Evolutionary conservation across 2,797 vertebrate genomes (phyloP).

Genomic region (Phrynocephalus forsythii): DNA sequence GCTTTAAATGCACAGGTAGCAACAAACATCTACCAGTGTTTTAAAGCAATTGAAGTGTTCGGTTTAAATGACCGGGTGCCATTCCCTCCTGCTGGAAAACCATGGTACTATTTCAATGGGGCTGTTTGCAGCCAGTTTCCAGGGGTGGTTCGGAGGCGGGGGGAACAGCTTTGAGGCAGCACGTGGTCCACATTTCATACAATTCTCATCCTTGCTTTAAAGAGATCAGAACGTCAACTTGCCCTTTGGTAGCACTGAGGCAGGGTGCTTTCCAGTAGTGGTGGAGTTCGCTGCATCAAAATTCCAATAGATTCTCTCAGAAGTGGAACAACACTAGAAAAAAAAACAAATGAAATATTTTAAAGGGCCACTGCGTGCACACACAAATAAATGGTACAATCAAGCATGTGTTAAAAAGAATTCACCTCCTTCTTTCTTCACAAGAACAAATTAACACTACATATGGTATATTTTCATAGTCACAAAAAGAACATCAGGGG

Average conservation of each 20-base stretch:
- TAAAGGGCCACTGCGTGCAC: not conserved
- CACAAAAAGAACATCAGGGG: not conserved
- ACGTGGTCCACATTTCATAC: too few relatives aligned
- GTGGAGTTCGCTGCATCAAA: slow-evolving; percentile 97
- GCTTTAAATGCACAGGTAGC: too few relatives aligned
- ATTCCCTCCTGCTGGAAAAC: too few relatives aligned
- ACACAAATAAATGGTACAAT: not conserved
- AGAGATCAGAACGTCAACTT: slow-evolving; percentile 62
- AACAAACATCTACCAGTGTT: too few relatives aligned
- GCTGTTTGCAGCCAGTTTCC: too few relatives aligned
- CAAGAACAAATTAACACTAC: not conserved
- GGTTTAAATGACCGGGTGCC: too few relatives aligned
- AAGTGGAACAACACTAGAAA: slow-evolving; percentile 92
- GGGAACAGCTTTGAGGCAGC: too few relatives aligned
- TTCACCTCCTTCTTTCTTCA: not conserved
- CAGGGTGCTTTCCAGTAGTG: slow-evolving; percentile 86
- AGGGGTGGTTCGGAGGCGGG: too few relatives aligned
- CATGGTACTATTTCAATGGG: too few relatives aligned
- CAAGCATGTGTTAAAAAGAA: not conserved
- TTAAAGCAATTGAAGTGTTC: too few relatives aligned
- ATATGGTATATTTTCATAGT: not conserved
- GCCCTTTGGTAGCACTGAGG: slow-evolving; percentile 97
- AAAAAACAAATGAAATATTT: slow-evolving; percentile 34
- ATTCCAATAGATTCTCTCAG: slow-evolving; percentile 94
- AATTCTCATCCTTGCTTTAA: too few relatives aligned